These are phyloP conservation scores for Clarias platycephalus DNA, from an alignment of 2,797 vertebrate genomes.

Conservation along the genomic window DNA sequence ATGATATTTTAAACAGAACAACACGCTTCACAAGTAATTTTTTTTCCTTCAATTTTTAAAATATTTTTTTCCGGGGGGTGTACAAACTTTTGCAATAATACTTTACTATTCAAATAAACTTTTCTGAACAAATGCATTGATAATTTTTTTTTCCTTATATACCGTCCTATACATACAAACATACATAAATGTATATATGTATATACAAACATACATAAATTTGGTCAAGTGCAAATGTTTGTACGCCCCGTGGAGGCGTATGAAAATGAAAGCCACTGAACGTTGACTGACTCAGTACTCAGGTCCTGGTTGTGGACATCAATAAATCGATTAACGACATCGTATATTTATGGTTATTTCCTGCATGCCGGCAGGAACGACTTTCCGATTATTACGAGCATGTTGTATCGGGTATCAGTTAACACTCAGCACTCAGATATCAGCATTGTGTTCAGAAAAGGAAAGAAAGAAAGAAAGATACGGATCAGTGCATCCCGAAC, in stretches of 20 bases:
- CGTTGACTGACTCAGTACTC: too few species aligned
- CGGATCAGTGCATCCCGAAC: neutral
- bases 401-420: neutral
- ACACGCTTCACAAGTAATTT: neutral
- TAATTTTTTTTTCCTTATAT: too few species aligned
- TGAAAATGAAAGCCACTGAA: too few species aligned
- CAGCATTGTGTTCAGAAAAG: neutral
- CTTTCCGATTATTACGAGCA: neutral
- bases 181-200: too few species aligned
- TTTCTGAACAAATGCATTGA: neutral
- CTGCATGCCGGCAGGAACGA: neutral
- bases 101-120: too few species aligned
- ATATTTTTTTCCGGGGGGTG: neutral
- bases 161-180: too few species aligned
- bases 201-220: too few species aligned
- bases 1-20: neutral
- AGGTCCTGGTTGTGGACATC: neutral
- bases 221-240: too few species aligned
- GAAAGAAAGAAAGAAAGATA: neutral
- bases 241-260: too few species aligned
- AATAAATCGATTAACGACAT: too few species aligned
- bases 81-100: neutral
- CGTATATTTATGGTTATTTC: too few species aligned
- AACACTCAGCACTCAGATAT: neutral
- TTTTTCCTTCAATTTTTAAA: too few species aligned